A percentile compares a stretch with the other conserved stretches of the same genome.
phyloP scores from a whole-genome alignment of 1,140 invertebrate genomes.

The Campoletis sonorensis region DNA sequence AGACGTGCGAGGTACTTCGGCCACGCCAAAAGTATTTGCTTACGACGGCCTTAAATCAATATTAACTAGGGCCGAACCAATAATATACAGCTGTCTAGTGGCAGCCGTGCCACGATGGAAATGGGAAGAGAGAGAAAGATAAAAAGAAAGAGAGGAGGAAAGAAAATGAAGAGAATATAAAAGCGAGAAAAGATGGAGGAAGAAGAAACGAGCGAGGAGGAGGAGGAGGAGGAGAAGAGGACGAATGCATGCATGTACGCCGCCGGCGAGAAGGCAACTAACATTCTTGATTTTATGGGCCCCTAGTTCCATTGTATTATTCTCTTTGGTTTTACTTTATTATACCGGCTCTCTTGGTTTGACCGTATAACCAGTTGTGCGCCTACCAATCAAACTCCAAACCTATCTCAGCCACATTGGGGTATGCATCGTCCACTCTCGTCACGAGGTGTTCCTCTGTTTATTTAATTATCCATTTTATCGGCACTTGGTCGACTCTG shows the following conservation, averaged over 20 bases:
- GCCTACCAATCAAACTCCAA: slow-evolving; percentile 51
- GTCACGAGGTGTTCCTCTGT: slow-evolving; percentile 42
- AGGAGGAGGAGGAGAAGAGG: slow-evolving; percentile 20
- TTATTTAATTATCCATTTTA: slow-evolving; percentile 53
- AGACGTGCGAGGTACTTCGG: slow-evolving; percentile 46
- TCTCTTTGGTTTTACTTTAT: slow-evolving; percentile 53
- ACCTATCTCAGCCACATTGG: slow-evolving; percentile 43
- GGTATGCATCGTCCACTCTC: slow-evolving; percentile 21
- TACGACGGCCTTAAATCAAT: slow-evolving; percentile 55
- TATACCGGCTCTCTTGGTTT: slow-evolving; percentile 43
- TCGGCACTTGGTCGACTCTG: slow-evolving; percentile 39
- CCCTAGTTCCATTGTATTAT: slow-evolving; percentile 54
- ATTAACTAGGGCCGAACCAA: slow-evolving; percentile 55
- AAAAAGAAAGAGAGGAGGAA: slow-evolving; percentile 16
- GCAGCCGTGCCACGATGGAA: slow-evolving; percentile 45
- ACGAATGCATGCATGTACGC: slow-evolving; percentile 46
- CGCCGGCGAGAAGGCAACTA: slow-evolving; percentile 56
- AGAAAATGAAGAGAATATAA: too few species aligned
- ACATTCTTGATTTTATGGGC: slow-evolving; percentile 57
- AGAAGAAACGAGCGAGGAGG: too few species aligned
- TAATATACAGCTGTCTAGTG: slow-evolving; percentile 56
- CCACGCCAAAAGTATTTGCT: slow-evolving; percentile 53
- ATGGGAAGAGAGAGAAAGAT: slow-evolving; percentile 38
- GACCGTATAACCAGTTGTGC: slow-evolving; percentile 50
- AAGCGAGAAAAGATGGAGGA: background rate